Conservation (phyloP, 1,140 invertebrate genomes). For the Nasonia vitripennis region DNA sequence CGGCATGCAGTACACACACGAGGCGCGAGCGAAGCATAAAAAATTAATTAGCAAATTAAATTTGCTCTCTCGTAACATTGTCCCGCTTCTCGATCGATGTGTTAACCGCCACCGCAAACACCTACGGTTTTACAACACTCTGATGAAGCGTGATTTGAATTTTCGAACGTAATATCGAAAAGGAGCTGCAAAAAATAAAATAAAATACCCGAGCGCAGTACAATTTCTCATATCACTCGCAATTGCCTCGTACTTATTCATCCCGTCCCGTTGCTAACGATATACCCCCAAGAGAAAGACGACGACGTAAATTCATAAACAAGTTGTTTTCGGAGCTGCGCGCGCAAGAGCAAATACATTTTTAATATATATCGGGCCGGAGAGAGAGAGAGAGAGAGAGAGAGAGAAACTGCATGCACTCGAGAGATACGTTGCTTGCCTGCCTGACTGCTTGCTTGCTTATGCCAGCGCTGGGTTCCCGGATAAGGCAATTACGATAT, state of each 20-base stretch:
- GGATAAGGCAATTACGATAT: constrained; percentile 30
- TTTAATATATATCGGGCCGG: constrained; percentile 6
- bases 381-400: neutral
- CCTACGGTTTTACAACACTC: neutral
- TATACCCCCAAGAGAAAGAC: neutral
- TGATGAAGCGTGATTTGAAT: no score
- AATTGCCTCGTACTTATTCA: neutral
- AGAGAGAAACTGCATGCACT: neutral
- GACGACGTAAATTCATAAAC: neutral
- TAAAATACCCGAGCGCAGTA: no score
- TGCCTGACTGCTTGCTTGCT: neutral
- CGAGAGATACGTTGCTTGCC: neutral
- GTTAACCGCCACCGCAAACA: neutral
- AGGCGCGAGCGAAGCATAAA: neutral
- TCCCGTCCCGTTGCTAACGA: neutral
- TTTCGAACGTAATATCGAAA: no score
- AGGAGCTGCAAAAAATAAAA: neutral
- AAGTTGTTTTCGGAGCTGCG: constrained; percentile 16
- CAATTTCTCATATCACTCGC: neutral
- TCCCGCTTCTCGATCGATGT: neutral
- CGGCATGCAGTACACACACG: neutral
- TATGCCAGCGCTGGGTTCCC: neutral
- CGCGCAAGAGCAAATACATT: neutral
- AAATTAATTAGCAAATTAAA: neutral
- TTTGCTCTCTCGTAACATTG: neutral